Evolutionary conservation across 1,140 invertebrate species (phyloP).

Genomic region (Trialeurodes vaporariorum): DNA sequence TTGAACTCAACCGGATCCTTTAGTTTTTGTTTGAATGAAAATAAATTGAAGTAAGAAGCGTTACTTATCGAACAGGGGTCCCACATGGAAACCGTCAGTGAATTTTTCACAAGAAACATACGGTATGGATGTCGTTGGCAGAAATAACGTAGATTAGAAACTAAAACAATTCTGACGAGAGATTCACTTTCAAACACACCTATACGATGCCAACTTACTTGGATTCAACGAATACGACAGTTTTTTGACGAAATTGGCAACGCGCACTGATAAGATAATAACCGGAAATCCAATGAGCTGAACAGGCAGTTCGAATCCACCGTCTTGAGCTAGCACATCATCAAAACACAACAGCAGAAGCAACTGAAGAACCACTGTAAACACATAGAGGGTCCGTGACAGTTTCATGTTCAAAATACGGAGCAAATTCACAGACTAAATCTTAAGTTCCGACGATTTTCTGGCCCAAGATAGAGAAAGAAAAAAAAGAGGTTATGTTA

Average conservation of each 20-base stretch:
- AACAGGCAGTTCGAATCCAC: constrained; percentile 59
- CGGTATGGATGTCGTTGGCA: too few relatives aligned
- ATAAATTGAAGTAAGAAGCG: too few relatives aligned
- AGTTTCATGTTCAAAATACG: not conserved
- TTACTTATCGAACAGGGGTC: too few relatives aligned
- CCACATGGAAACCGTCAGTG: too few relatives aligned
- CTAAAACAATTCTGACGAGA: too few relatives aligned
- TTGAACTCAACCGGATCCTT: too few relatives aligned
- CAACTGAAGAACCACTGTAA: not conserved
- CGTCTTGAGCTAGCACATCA: constrained; percentile 33
- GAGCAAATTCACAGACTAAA: too few relatives aligned
- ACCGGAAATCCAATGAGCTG: constrained; percentile 71
- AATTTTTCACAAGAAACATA: too few relatives aligned
- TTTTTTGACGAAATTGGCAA: constrained; percentile 72
- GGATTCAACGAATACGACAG: constrained; percentile 66
- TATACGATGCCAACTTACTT: constrained; percentile 45
- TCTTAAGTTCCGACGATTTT: not conserved
- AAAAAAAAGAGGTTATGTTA: not conserved
- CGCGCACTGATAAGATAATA: constrained; percentile 63
- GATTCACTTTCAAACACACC: too few relatives aligned
- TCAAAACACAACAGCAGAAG: not conserved
- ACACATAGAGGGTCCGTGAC: not conserved
- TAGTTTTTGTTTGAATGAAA: too few relatives aligned
- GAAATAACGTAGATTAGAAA: too few relatives aligned
- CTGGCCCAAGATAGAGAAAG: too few relatives aligned